Evolutionary conservation across 2,888 invertebrate genomes (phyloP).

Genomic region (Syrista parreyssii): DNA sequence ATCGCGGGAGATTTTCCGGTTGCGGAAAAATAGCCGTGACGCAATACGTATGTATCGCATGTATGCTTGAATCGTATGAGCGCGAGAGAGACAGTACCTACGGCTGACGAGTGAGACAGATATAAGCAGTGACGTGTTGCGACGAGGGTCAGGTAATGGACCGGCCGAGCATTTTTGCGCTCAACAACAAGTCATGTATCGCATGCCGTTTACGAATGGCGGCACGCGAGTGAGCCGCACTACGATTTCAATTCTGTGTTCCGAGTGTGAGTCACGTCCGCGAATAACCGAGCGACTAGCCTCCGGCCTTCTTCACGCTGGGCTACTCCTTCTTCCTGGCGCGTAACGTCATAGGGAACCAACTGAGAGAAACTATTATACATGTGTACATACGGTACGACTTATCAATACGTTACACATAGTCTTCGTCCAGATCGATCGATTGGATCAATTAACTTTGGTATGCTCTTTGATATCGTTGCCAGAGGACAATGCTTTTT

Average conservation of each 20-base stretch:
- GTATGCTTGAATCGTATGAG: neutral
- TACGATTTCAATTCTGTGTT: conserved; percentile 2
- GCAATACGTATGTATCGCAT: no score
- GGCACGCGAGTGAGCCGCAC: neutral
- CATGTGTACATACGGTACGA: neutral
- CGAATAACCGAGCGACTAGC: conserved; percentile 35
- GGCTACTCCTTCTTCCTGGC: neutral
- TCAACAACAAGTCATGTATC: neutral
- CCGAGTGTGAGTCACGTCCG: conserved; percentile 44
- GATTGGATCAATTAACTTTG: neutral
- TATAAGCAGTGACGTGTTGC: neutral
- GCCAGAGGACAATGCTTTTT: neutral
- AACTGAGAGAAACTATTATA: neutral
- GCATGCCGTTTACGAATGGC: neutral
- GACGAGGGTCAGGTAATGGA: neutral
- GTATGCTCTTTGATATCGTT: neutral
- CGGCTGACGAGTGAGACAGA: neutral
- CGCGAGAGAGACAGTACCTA: neutral
- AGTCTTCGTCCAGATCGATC: neutral
- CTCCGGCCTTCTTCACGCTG: neutral
- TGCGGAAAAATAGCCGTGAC: neutral
- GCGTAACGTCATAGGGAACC: neutral
- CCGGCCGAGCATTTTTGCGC: neutral
- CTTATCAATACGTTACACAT: neutral
- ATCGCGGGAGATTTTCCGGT: neutral